Conservation (phyloP, 30 jellyfish, hydroid and myxozoan genomes). For the Chironex yamaguchii region DNA sequence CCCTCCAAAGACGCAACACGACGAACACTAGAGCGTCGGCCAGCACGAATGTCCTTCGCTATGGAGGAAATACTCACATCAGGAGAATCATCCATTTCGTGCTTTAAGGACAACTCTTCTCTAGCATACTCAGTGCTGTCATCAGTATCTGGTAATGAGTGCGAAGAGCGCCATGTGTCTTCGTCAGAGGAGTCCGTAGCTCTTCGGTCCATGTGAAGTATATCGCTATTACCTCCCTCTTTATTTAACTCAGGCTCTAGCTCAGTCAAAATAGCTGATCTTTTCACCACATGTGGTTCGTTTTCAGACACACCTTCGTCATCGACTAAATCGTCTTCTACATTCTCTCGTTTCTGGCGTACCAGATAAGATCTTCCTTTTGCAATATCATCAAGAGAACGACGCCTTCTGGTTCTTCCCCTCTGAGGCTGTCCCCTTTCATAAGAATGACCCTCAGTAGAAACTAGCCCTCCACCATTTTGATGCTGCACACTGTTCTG, state of each 20-base stretch:
- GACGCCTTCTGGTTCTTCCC: not conserved
- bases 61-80: not conserved
- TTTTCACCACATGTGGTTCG: slow-evolving; percentile 99
- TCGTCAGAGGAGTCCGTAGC: not conserved
- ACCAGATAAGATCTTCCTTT: not conserved
- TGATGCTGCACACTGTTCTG: slow-evolving; percentile 36
- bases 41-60: slow-evolving; percentile 7
- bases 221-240: not conserved
- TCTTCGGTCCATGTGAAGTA: not conserved
- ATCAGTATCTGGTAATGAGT: slow-evolving; percentile 39
- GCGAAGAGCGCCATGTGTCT: not conserved
- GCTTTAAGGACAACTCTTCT: not conserved
- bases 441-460: too few relatives aligned
- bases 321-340: slow-evolving; percentile 63
- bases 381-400: not conserved
- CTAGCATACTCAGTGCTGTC: slow-evolving; percentile 37
- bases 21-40: slow-evolving; percentile 53
- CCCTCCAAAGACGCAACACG: slow-evolving; percentile 89
- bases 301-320: slow-evolving; percentile 65
- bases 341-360: slow-evolving; percentile 66
- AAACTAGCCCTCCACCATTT: not conserved
- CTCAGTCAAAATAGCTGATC: slow-evolving; percentile 95
- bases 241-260: slow-evolving; percentile 45
- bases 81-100: not conserved
- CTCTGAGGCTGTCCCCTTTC: too few relatives aligned